Evolutionary conservation across 2,888 invertebrate genomes (phyloP).

Genomic region (Empis stercorea): DNA sequence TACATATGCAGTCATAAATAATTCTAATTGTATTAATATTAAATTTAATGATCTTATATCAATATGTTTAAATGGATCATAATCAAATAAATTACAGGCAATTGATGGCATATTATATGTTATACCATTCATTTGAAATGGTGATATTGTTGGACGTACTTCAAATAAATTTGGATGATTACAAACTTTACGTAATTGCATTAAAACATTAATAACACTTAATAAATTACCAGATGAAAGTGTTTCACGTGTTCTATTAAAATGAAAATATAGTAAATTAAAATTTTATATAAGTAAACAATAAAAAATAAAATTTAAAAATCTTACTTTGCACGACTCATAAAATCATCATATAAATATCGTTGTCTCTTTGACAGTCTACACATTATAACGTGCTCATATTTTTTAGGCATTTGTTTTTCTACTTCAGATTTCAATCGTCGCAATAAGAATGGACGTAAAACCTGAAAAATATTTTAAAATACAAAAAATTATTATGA

Average conservation of each 20-base stretch:
- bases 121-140: constrained; percentile 78
- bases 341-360: constrained; percentile 97
- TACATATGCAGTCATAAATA: constrained; percentile 63
- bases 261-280: constrained; percentile 4
- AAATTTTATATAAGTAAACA: background rate
- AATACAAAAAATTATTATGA: background rate
- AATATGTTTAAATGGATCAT: constrained; percentile 59
- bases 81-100: constrained; percentile 54
- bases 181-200: constrained; percentile 95
- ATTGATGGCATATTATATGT: constrained; percentile 56
- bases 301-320: background rate
- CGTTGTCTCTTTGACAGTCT: constrained; percentile 90
- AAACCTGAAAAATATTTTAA: constrained; percentile 44
- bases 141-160: constrained; percentile 85
- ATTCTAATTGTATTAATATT: constrained; percentile 50
- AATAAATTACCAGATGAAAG: constrained; percentile 84
- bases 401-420: constrained; percentile 94
- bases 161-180: constrained; percentile 98
- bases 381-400: constrained; percentile 89
- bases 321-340: constrained; percentile 84
- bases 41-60: constrained; percentile 52
- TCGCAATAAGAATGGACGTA: constrained; percentile 85
- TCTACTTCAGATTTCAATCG: constrained; percentile 91
- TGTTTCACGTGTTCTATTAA: constrained; percentile 82
- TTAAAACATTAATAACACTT: constrained; percentile 90